phyloP scores from a whole-genome alignment of 2,888 invertebrate species.

The Rhopalosiphum nymphaeae region DNA sequence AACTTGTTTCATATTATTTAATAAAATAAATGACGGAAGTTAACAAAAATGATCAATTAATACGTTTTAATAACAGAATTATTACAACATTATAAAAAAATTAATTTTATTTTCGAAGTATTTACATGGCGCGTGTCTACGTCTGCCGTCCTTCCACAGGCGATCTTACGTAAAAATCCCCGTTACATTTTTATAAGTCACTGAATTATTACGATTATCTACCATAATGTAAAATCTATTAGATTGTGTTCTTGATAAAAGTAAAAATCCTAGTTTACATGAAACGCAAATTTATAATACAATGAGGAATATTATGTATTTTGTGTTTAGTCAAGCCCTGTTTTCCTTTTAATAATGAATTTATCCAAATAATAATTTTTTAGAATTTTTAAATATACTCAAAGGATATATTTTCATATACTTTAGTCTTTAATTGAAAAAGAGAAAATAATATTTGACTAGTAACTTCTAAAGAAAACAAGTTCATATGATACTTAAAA shows the following conservation, averaged over 20 bases:
- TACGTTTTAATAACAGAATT: neutral
- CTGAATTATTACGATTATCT: neutral
- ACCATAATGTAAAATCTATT: conserved; percentile 15
- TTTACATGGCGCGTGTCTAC: neutral
- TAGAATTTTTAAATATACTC: neutral
- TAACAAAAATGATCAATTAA: neutral
- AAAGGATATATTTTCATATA: neutral
- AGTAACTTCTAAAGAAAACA: neutral
- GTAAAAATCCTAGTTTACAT: neutral
- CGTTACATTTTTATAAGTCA: conserved; percentile 24
- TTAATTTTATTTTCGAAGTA: neutral
- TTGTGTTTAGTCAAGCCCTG: neutral
- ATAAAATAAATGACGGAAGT: neutral
- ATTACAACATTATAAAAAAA: neutral
- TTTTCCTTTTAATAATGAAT: neutral
- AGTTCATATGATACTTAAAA: neutral
- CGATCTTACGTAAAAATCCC: conserved; percentile 37
- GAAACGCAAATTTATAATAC: neutral
- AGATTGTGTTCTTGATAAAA: neutral
- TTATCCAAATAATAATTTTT: neutral
- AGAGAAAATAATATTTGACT: neutral
- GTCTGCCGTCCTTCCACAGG: conserved; percentile 27
- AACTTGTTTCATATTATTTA: neutral
- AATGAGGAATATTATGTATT: neutral
- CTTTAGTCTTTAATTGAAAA: neutral